Percentiles rank a stretch among this genome's conserved stretches.
Evolutionary conservation across 1,140 invertebrate species (phyloP).

Genomic region (Epicauta chinensis): DNA sequence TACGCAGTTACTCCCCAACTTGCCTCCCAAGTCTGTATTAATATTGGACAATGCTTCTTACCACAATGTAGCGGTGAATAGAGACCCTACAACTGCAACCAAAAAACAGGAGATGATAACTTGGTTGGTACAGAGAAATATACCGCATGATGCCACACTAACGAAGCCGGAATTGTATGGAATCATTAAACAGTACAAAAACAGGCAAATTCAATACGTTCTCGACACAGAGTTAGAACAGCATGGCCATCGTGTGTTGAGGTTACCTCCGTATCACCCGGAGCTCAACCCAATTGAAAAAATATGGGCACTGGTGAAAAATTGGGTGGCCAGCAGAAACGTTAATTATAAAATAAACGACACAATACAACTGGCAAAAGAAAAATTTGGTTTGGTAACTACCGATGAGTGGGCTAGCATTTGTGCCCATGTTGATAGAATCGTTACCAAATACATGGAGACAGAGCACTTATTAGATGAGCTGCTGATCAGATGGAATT

Average conservation of each 20-base stretch:
- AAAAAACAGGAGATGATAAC: not conserved
- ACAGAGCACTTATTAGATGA: too few species aligned
- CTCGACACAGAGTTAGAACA: not conserved
- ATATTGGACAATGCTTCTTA: constrained; percentile 15
- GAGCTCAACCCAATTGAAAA: constrained; percentile 16
- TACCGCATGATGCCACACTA: too few species aligned
- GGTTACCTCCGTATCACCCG: constrained; percentile 13
- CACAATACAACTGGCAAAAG: too few species aligned
- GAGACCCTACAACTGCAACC: not conserved
- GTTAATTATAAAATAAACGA: too few species aligned
- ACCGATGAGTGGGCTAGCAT: too few species aligned
- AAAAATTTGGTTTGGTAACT: too few species aligned
- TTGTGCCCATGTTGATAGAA: too few species aligned
- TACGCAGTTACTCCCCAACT: not conserved
- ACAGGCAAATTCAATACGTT: not conserved
- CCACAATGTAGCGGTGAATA: constrained; percentile 1
- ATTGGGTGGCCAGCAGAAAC: too few species aligned
- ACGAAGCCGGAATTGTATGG: constrained; percentile 4
- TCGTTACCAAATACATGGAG: too few species aligned
- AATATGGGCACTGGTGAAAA: constrained; percentile 10
- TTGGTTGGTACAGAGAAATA: not conserved
- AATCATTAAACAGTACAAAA: constrained; percentile 1
- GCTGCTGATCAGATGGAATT: too few species aligned
- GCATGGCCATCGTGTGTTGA: constrained; percentile 4
- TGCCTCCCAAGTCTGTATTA: constrained; percentile 1